Evolutionary conservation across 2,113 vertebrate species (phyloP), one percentile per base, ranked within the genome.

Genomic region (Heloderma charlesbogerti): DNA sequence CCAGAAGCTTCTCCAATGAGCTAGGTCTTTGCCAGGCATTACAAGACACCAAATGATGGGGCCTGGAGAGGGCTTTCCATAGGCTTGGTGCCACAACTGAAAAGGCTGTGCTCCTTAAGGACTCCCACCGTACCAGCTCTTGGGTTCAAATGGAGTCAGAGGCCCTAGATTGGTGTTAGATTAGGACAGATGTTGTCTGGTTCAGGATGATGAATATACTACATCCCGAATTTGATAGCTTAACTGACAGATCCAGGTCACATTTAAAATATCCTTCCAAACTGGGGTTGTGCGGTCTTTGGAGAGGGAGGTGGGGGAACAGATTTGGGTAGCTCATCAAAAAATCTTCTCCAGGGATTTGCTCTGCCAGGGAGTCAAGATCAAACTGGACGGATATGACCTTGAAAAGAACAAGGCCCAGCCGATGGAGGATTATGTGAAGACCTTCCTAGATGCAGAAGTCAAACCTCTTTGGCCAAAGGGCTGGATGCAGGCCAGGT

Each of bases 401-500:
- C 96, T 95, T 72, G 98, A 98, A 95, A 97, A 94, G 93, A 98
- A 95, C 91, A 97, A 96, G 75, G 93, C 95, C 91, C 98, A 97
- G 86, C 97, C 97, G 63, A 95, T 97, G 95, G 99, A 99, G 74
- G 98, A 99, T 88, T 98, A 98, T 90, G 96, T 99, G 90, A 99
- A 99, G 96, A 96, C 94, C 25, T 98, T 99, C 93, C 96, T 99
- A 91, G 98, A 99, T 83, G 97, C 96, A 20, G 98, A 99, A 92
- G 97, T 99, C 93, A 99, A 99, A 96, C 96, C 98, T 0, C 97
- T 99, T 81, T 99, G 99, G 99, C 99, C 99, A 45, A 99, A 98
- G 96, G 99, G 99, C 89, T 99, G 99, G 99, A 99, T 99, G 98
- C 98, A 99, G 89, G 98, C 98, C 45, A 98, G 99, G 99, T 99